Evolutionary conservation across 2,888 invertebrate species (phyloP).

Genomic region (Polydesmus complanatus): DNA sequence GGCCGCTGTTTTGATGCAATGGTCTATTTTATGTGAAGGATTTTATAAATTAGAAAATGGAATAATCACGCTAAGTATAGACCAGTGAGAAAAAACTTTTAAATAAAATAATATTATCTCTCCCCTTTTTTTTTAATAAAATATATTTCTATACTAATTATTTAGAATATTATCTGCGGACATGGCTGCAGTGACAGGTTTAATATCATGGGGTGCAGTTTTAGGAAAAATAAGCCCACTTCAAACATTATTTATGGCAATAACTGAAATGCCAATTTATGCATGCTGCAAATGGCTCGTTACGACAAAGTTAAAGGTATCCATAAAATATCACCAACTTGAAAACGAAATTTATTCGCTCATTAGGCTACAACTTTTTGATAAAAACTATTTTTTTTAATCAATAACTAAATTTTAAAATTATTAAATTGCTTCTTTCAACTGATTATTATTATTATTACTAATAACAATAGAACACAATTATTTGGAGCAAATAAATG

Average conservation of each 20-base stretch:
- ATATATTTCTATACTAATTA: neutral
- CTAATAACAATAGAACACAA: no score
- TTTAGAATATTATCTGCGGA: conserved; percentile 60
- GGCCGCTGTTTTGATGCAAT: conserved; percentile 64
- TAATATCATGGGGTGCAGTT: conserved; percentile 76
- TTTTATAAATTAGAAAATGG: conserved; percentile 46
- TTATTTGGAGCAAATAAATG: no score
- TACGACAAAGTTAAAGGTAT: no score
- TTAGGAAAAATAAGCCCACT: conserved; percentile 65
- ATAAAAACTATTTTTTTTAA: no score
- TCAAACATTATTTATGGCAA: conserved; percentile 63
- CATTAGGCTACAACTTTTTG: no score
- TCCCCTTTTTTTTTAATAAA: neutral
- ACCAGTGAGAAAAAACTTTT: conserved; percentile 18
- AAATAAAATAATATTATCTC: neutral
- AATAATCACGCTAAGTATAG: conserved; percentile 22
- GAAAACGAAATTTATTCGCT: no score
- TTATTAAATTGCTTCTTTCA: no score
- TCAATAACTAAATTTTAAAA: no score
- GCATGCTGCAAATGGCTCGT: conserved; percentile 32
- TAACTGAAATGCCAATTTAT: conserved; percentile 59
- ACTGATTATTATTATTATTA: no score
- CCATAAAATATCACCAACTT: no score
- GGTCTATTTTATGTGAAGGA: conserved; percentile 65
- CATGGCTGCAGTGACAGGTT: conserved; percentile 68